A percentile compares a stretch with the other conserved stretches of the same genome.
Conservation (phyloP, 30 jellyfish, hydroid and myxozoan genomes). For the Chrysaora quinquecirrha region DNA sequence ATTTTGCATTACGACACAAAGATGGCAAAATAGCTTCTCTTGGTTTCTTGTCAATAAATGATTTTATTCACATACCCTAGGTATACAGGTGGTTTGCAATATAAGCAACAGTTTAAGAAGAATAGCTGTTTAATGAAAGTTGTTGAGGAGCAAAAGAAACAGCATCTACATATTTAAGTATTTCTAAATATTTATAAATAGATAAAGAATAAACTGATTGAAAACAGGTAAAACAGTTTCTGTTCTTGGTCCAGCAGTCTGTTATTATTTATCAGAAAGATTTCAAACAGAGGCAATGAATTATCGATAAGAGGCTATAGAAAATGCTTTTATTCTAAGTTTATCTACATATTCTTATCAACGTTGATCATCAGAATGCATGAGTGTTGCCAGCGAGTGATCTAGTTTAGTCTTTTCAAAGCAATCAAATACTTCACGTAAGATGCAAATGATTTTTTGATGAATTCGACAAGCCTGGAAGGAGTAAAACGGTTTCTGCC, state of each 20-base stretch:
- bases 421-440: too few relatives aligned
- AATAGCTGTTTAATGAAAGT: background rate
- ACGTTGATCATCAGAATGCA: background rate
- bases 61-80: too few relatives aligned
- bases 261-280: background rate
- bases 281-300: slow-evolving; percentile 4
- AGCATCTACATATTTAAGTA: background rate
- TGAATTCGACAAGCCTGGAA: too few relatives aligned
- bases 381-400: too few relatives aligned
- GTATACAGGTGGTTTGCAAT: background rate
- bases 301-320: background rate
- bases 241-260: background rate
- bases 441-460: too few relatives aligned
- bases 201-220: background rate
- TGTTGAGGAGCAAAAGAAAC: background rate
- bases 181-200: background rate
- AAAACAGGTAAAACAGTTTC: slow-evolving; percentile 4
- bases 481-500: too few relatives aligned
- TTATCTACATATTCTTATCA: background rate
- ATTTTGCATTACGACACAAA: too few relatives aligned
- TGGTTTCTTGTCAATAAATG: too few relatives aligned
- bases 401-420: too few relatives aligned
- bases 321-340: background rate
- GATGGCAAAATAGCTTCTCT: too few relatives aligned
- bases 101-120: background rate